A percentile compares a stretch with the other conserved stretches of the same genome.
Evolutionary conservation across 2,113 vertebrate genomes (phyloP).

Genomic region (Sardina pilchardus): DNA sequence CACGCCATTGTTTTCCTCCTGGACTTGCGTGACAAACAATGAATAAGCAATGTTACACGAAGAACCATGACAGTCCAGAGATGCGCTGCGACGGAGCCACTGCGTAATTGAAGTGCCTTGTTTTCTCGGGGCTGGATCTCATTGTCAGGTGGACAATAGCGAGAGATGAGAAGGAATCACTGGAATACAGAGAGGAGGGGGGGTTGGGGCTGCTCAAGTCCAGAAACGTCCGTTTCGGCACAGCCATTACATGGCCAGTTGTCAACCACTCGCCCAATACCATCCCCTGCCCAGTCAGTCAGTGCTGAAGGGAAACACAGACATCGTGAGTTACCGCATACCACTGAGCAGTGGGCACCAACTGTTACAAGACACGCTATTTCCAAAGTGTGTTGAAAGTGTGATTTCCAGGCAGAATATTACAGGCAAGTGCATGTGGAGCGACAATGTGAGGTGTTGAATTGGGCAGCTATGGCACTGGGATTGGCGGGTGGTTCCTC

Average conservation of each 20-base stretch:
- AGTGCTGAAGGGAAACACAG: background rate
- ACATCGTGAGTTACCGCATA: background rate
- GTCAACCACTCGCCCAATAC: background rate
- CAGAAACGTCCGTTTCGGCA: background rate
- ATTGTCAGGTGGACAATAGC: slow-evolving; percentile 6
- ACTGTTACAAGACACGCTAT: background rate
- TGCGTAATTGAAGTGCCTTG: slow-evolving; percentile 33
- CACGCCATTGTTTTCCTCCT: slow-evolving; percentile 31
- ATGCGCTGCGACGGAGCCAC: slow-evolving; percentile 29
- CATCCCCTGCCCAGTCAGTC: background rate
- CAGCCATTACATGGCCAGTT: background rate
- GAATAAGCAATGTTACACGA: slow-evolving; percentile 48
- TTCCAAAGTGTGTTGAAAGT: background rate
- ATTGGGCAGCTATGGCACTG: background rate
- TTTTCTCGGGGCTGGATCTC: slow-evolving; percentile 42
- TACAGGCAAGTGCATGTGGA: background rate
- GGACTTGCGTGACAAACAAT: slow-evolving; percentile 35
- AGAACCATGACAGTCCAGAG: slow-evolving; percentile 39
- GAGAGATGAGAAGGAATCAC: background rate
- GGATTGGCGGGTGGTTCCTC: background rate
- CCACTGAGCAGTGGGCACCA: background rate
- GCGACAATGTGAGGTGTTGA: background rate
- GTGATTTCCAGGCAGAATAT: background rate
- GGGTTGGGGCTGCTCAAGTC: background rate
- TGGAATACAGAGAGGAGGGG: slow-evolving; percentile 25